A percentile compares a stretch with the other conserved stretches of the same genome.
Evolutionary conservation across 2,888 invertebrate species (phyloP).

Genomic region (Molanna angustata): DNA sequence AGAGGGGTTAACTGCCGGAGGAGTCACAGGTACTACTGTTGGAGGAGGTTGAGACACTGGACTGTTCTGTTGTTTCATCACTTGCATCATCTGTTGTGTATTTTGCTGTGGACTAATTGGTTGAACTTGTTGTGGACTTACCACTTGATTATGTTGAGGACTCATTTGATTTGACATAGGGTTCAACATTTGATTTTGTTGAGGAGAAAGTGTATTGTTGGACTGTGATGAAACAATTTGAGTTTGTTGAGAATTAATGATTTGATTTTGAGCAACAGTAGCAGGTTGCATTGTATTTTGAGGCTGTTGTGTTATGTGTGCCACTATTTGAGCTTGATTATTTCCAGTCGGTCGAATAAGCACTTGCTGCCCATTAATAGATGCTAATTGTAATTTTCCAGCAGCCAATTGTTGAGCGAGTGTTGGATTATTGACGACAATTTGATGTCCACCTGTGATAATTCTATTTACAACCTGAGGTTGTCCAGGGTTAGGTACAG

Average conservation of each 20-base stretch:
- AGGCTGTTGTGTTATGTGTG: slow-evolving; percentile 63
- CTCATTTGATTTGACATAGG: slow-evolving; percentile 32
- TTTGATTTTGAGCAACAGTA: slow-evolving; percentile 37
- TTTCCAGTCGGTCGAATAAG: slow-evolving; percentile 76
- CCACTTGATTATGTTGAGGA: slow-evolving; percentile 32
- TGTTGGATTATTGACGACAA: slow-evolving; percentile 73
- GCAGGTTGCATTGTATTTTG: slow-evolving; percentile 39
- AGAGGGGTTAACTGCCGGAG: slow-evolving; percentile 30
- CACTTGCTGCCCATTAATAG: slow-evolving; percentile 83
- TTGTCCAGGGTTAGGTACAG: slow-evolving; percentile 35
- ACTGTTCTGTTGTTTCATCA: slow-evolving; percentile 5
- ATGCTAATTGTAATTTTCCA: slow-evolving; percentile 80
- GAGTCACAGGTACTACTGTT: slow-evolving; percentile 6
- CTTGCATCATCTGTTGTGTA: background rate
- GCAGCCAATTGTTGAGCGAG: slow-evolving; percentile 78
- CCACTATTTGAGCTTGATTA: slow-evolving; percentile 75
- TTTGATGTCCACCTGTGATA: slow-evolving; percentile 57
- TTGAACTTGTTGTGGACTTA: slow-evolving; percentile 21
- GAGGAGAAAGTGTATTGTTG: slow-evolving; percentile 35
- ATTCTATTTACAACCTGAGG: slow-evolving; percentile 41
- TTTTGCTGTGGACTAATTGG: slow-evolving; percentile 19
- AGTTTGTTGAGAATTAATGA: slow-evolving; percentile 15
- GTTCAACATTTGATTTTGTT: no score
- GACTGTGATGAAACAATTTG: slow-evolving; percentile 20
- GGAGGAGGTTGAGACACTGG: slow-evolving; percentile 4